These are phyloP conservation scores for Stomatorhinus ivindoensis DNA, from an alignment of 2,113 vertebrate species.

Conservation along the genomic window DNA sequence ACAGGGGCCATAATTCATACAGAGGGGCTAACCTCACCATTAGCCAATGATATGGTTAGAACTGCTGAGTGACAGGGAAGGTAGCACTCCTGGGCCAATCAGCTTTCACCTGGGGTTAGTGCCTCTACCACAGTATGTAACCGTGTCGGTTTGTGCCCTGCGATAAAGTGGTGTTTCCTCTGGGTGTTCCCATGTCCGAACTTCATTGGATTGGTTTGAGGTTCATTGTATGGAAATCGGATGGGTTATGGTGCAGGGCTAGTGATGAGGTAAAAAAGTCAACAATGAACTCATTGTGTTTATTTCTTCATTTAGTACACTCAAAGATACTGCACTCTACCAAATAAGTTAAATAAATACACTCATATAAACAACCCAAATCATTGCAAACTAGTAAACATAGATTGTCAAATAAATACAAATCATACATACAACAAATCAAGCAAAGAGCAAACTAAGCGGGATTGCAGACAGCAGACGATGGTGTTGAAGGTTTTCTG, in stretches of 20 bases:
- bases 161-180: not conserved
- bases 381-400: constrained; percentile 28
- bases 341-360: constrained; percentile 30
- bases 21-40: not conserved
- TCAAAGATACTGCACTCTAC: constrained; percentile 40
- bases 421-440: constrained; percentile 14
- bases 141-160: not conserved
- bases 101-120: not conserved
- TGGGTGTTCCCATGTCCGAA: not conserved
- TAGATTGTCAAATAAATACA: constrained; percentile 21
- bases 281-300: not conserved
- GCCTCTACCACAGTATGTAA: not conserved
- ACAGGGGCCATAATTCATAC: not conserved
- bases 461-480: constrained; percentile 18
- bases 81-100: not conserved
- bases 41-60: not conserved
- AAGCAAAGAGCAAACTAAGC: constrained; percentile 10
- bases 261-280: not conserved
- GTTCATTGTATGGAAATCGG: not conserved
- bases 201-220: not conserved
- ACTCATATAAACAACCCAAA: constrained; percentile 33
- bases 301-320: constrained; percentile 37
- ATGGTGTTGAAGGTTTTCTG: not conserved
- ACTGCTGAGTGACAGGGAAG: not conserved
- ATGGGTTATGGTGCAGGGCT: not conserved